Evolutionary conservation across 2,113 vertebrate genomes (phyloP).

Genomic region (Catagonus wagneri): DNA sequence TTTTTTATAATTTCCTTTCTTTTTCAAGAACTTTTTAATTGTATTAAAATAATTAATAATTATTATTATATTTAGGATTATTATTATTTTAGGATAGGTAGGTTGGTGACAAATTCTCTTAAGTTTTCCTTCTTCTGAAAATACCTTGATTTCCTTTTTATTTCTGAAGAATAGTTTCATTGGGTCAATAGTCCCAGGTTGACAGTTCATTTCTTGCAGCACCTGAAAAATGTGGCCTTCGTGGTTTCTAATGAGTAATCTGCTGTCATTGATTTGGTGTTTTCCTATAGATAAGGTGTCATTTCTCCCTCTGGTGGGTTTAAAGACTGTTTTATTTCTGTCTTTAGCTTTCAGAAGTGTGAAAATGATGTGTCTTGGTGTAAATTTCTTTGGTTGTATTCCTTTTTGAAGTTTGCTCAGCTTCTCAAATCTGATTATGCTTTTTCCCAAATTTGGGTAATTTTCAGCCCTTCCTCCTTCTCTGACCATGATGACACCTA

Average conservation of each 20-base stretch:
- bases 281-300: neutral
- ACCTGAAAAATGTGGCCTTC: neutral
- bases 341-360: conserved; percentile 31
- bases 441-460: neutral
- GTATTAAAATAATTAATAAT: no score
- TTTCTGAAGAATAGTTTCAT: no score
- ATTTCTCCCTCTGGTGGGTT: neutral
- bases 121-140: no score
- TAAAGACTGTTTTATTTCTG: neutral
- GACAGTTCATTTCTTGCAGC: neutral
- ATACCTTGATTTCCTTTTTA: no score
- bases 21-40: neutral
- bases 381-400: neutral
- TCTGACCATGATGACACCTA: neutral
- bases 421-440: neutral
- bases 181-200: neutral
- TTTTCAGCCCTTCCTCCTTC: neutral
- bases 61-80: no score
- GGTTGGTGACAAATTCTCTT: no score
- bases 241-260: neutral
- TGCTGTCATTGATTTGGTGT: neutral
- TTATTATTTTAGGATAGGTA: neutral
- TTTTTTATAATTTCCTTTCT: neutral
- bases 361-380: neutral
- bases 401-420: neutral